These are phyloP conservation scores for Phocoena phocoena DNA, from an alignment of 2,113 vertebrate species.

Conservation along the genomic window DNA sequence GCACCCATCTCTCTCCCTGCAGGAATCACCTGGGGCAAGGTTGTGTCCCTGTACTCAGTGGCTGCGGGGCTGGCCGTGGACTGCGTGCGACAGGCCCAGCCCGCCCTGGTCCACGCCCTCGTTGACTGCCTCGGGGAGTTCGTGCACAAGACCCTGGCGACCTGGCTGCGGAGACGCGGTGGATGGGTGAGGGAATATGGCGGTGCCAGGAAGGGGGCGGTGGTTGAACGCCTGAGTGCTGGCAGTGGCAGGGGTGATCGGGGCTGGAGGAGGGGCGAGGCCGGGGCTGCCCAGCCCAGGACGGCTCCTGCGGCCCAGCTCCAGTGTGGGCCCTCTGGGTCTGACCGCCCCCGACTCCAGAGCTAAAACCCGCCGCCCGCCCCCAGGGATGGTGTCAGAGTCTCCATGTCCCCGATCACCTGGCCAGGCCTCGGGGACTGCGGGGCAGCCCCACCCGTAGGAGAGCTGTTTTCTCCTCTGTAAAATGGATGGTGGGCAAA, in stretches of 20 bases:
- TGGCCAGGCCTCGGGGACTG: neutral
- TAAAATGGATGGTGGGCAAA: neutral
- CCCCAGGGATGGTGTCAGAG: too few relatives aligned
- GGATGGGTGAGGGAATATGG: conserved; percentile 92
- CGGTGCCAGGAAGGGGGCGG: fast-evolving
- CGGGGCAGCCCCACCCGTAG: neutral
- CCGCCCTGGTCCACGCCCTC: conserved; percentile 93
- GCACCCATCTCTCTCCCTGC: neutral
- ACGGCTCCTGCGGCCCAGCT: too few relatives aligned
- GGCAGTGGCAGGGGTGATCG: fast-evolving
- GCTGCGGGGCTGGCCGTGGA: conserved; percentile 94
- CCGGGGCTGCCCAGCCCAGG: neutral
- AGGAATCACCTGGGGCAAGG: conserved; percentile 99
- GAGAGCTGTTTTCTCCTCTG: neutral
- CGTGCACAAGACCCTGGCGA: conserved; percentile 93
- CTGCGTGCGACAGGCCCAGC: conserved; percentile 94
- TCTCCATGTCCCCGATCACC: fast-evolving
- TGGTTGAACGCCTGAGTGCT: neutral
- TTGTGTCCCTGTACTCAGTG: conserved; percentile 95
- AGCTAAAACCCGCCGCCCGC: neutral
- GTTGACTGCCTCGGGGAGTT: conserved; percentile 98
- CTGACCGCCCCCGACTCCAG: neutral
- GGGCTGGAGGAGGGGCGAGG: conserved; percentile 87
- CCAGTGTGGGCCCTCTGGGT: too few relatives aligned
- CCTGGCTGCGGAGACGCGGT: conserved; percentile 93